Base-by-base conservation (phyloP, 2,797 vertebrate genomes). In the Steatocranus sp. region DNA sequence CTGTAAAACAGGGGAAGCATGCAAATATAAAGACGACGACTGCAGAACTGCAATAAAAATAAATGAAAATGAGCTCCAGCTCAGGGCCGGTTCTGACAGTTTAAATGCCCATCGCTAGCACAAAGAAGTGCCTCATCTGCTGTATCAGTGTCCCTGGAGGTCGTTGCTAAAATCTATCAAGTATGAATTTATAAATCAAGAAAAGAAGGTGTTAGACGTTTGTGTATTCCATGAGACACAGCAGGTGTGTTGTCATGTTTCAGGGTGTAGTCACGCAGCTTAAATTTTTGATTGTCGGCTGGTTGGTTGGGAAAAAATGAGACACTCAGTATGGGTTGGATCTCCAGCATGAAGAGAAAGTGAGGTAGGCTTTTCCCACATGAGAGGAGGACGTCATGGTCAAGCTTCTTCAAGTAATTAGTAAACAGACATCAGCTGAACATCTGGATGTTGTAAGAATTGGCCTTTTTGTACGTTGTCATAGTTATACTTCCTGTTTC, bases 141-240 rank as follows among this genome's bases (percentile, higher is more conserved):
- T 70, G 34, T 23, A 3, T 6, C n/a, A 0, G 63, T 3, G 9
- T 11, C 15, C 66, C 66, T 27, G 66, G 23, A 70, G 41, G 36
- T 41, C 8, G 4, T 2, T 25, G 8, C 56, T 41, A 10, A 68
- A 68, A 9, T 10, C 36, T 25, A 2, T 15, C 4, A 68, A 14
- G 5, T 41, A 25, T 41, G 36, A 41, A 68, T 41, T 41, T 66
- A 20, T 14, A 68, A 68, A 17, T 15, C n/a, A 38, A 66, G 34
- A 41, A 8, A 68, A 10, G n/a, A 68, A 41, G 20, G 20, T n/a
- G n/a, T n/a, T n/a, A n/a, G n/a, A n/a, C n/a, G n/a, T n/a, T n/a
- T n/a, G n/a, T n/a, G n/a, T n/a, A n/a, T n/a, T 0, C 0, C 58
- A 12, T 63, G 61, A 41, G 36, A 0, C n/a, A 7, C 56, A 61